Conservation (phyloP, 2,113 vertebrate species). For the Xiphophorus hellerii region DNA sequence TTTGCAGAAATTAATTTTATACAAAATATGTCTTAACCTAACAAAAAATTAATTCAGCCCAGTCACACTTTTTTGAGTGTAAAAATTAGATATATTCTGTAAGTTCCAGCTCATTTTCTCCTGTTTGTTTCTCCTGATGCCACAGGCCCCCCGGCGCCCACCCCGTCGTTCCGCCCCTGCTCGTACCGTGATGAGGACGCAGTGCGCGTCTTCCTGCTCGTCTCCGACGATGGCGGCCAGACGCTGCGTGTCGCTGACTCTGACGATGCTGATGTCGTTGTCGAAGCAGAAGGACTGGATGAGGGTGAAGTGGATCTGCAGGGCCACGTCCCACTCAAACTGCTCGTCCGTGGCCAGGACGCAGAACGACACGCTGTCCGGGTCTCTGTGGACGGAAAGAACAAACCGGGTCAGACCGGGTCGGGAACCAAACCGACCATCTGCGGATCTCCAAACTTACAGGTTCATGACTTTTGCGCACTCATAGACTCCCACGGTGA, state of each 20-base stretch:
- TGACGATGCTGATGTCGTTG: slow-evolving; percentile 84
- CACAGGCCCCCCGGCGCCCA: slow-evolving; percentile 7
- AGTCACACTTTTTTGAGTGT: no score
- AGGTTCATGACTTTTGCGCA: slow-evolving; percentile 96
- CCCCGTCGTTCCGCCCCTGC: slow-evolving; percentile 17
- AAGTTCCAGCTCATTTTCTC: not conserved
- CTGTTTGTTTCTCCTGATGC: not conserved
- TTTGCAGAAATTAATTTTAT: no score
- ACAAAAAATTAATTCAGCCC: no score
- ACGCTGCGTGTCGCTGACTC: slow-evolving; percentile 78
- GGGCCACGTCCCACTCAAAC: slow-evolving; percentile 78
- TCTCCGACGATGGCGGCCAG: slow-evolving; percentile 72
- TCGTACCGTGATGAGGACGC: slow-evolving; percentile 82
- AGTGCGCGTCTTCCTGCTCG: slow-evolving; percentile 79
- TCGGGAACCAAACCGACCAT: slow-evolving; percentile 6
- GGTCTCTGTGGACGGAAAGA: slow-evolving; percentile 41
- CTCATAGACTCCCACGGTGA: slow-evolving; percentile 95
- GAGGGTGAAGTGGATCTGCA: slow-evolving; percentile 86
- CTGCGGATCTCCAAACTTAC: slow-evolving; percentile 82
- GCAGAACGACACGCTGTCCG: slow-evolving; percentile 82
- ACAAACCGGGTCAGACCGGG: not conserved
- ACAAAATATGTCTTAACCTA: no score
- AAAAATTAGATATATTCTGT: not conserved
- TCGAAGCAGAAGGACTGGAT: slow-evolving; percentile 87
- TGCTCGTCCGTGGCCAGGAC: slow-evolving; percentile 74